Conservation (phyloP, 2,888 invertebrate species). For the Diaperis boleti region DNA sequence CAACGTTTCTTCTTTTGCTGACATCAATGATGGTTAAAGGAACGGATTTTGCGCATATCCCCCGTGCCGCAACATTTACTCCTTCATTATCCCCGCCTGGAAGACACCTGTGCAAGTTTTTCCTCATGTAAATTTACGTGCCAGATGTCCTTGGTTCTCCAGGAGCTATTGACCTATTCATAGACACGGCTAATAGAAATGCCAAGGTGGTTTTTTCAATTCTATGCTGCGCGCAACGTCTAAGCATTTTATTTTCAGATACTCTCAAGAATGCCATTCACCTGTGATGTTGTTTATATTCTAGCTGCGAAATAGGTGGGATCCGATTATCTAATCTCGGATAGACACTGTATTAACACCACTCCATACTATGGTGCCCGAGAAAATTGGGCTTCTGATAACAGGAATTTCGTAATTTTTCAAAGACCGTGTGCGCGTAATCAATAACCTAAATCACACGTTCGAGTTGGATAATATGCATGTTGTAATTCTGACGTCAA, state of each 20-base stretch:
- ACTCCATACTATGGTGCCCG: conserved; percentile 10
- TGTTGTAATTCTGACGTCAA: conserved; percentile 7
- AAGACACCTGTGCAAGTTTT: conserved; percentile 35
- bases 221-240: conserved; percentile 20
- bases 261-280: conserved; percentile 32
- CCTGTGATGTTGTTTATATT: conserved; percentile 13
- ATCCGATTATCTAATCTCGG: conserved; percentile 28
- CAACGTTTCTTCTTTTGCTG: conserved; percentile 11
- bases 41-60: conserved; percentile 9
- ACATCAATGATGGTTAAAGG: conserved; percentile 4
- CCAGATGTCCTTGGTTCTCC: conserved; percentile 52
- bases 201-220: conserved; percentile 35
- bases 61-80: conserved; percentile 12
- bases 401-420: conserved; percentile 9
- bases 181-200: conserved; percentile 47
- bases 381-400: conserved; percentile 3
- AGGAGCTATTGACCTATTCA: conserved; percentile 57
- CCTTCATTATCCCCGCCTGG: neutral
- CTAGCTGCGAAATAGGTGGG: neutral
- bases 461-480: neutral
- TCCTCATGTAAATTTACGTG: conserved; percentile 32
- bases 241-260: conserved; percentile 30
- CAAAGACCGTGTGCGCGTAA: conserved; percentile 9
- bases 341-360: conserved; percentile 6
- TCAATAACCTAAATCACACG: conserved; percentile 22